Percentiles rank a stretch among this genome's conserved stretches.
These are phyloP conservation scores for Myotis vivesi DNA, from an alignment of 2,797 vertebrate genomes.

Conservation along the genomic window DNA sequence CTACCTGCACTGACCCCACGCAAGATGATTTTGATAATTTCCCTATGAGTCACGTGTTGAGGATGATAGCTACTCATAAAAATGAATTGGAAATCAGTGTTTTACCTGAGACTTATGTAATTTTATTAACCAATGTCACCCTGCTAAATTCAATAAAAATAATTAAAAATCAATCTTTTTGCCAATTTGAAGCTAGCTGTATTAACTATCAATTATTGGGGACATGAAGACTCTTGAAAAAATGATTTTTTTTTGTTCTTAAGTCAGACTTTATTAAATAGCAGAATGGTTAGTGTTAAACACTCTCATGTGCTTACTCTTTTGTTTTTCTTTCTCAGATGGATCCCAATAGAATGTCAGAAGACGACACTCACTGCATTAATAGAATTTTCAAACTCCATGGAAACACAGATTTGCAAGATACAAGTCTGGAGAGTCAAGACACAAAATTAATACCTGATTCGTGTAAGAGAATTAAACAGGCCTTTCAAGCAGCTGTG, in stretches of 20 bases:
- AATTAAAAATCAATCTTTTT: not conserved
- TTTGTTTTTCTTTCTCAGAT: constrained; percentile 77
- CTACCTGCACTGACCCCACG: not conserved
- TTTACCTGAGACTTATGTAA: not conserved
- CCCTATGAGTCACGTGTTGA: not conserved
- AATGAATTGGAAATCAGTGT: not conserved
- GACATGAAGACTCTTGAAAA: not conserved
- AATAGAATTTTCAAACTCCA: constrained; percentile 83
- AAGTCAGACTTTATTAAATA: constrained; percentile 11
- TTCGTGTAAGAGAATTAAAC: constrained; percentile 84
- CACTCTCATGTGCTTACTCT: not conserved
- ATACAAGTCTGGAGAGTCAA: constrained; percentile 79
- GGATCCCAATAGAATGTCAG: constrained; percentile 86
- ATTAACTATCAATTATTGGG: not conserved
- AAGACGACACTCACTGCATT: constrained; percentile 84
- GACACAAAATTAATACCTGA: constrained; percentile 82
- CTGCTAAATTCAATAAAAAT: not conserved
- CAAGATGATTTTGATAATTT: not conserved
- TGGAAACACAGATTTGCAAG: constrained; percentile 80
- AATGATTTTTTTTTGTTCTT: not conserved
- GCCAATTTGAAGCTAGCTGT: not conserved
- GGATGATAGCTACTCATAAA: not conserved
- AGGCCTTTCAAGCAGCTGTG: constrained; percentile 84
- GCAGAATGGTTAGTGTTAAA: not conserved
- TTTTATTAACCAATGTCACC: not conserved